A percentile compares a stretch with the other conserved stretches of the same genome.
Conservation (phyloP, 2,113 vertebrate species). For the Phaethornis superciliosus region DNA sequence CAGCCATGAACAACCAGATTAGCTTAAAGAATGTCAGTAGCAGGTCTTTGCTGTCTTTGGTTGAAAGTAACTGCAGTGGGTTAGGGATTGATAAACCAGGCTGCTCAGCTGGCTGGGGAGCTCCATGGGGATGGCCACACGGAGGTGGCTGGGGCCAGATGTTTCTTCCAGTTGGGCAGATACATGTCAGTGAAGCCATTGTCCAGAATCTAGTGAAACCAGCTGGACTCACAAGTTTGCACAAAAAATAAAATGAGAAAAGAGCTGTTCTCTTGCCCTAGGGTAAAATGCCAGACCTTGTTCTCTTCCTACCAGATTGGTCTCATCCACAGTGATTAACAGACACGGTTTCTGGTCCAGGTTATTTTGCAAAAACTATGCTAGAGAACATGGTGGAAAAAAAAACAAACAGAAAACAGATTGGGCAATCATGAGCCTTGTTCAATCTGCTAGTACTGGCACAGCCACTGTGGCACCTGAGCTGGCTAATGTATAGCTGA, state of each 20-base stretch:
- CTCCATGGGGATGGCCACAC: not conserved
- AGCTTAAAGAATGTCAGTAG: not conserved
- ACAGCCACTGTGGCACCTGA: not conserved
- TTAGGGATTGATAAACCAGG: not conserved
- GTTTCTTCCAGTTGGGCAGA: not conserved
- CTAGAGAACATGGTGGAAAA: not conserved
- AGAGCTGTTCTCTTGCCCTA: not conserved
- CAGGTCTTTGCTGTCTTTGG: not conserved
- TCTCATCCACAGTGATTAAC: not conserved
- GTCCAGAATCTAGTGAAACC: not conserved
- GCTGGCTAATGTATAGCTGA: not conserved
- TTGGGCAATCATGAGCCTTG: not conserved
- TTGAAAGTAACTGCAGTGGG: accelerated
- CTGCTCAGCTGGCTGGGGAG: not conserved
- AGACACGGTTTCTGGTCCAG: not conserved
- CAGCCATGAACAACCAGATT: not conserved
- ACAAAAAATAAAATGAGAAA: not conserved
- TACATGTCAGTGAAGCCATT: not conserved
- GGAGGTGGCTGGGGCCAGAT: not conserved
- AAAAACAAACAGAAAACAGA: not conserved
- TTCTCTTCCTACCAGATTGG: not conserved
- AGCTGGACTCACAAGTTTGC: not conserved
- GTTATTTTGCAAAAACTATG: not conserved
- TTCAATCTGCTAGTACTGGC: not conserved
- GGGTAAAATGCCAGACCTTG: not conserved